Base-by-base conservation (phyloP, 2,797 vertebrate genomes). In the Cynodonichthys magdalenae region DNA sequence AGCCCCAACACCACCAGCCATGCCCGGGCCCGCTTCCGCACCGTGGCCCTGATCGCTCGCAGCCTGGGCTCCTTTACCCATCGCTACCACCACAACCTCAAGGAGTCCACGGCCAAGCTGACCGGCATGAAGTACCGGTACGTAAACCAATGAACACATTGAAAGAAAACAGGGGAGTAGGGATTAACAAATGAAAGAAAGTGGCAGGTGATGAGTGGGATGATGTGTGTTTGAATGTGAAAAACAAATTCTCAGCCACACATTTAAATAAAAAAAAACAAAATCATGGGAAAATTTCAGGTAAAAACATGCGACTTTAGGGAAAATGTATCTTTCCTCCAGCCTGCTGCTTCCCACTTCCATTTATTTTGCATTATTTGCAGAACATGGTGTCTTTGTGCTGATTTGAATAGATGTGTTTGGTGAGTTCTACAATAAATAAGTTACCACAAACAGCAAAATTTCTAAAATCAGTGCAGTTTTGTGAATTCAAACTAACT, bases 91-190 rank as follows among this genome's bases (percentile, higher is more conserved):
- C 97, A 98, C 91, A 98, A 96, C 41, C 93, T 99, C 74, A 99
- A 99, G 88, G 97, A 99, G 90, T 98, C 97, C 83, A 99, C 97
- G 0, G 95, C 95, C 57, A 99, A 98, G 92, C 96, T 95, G 91
- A 99, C 97, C 12, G 97, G 97, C 92, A 99, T 99, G 97, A 99
- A 99, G 92, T 99, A 99, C 89, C 88, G 93, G 93, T 94, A 93
- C 1, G 89, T 89, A 95, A 53, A 68, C 48, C n/a, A 20, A 44
- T 50, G 47, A 41, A 52, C 53, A 53, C 46, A 63, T 64, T 70
- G 71, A 74, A 56, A 44, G 50, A 41, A 19, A 34, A 34, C 24
- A 31, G 31, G 31, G 12, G 36, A 39, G 36, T 4, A 12, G 36
- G 36, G 34, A 36, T 10, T 9, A 31, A 8, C 1, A 9, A 1